These are phyloP conservation scores for Sebastolobus altivelis DNA, from an alignment of 2,797 vertebrate genomes.

Conservation along the genomic window DNA sequence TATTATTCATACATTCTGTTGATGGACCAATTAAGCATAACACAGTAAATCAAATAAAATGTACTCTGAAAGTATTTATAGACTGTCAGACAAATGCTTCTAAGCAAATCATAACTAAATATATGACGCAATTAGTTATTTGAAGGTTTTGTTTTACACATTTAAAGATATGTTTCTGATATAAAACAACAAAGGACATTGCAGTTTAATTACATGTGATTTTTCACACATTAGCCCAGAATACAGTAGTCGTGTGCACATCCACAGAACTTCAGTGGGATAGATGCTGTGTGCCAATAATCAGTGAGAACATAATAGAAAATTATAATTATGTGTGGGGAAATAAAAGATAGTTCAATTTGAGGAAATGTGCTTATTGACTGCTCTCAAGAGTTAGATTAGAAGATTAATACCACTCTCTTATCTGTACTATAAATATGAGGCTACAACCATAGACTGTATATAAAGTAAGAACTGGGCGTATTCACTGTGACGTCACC, in stretches of 20 bases:
- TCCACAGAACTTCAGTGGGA: background rate
- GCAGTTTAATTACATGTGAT: background rate
- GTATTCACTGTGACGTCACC: fast-evolving
- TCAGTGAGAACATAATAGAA: background rate
- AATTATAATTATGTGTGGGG: background rate
- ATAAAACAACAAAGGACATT: background rate
- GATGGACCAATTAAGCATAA: slow-evolving; percentile 1
- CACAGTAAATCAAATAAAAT: background rate
- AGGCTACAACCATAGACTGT: too few species aligned
- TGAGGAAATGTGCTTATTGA: background rate
- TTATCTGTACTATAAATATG: too few species aligned
- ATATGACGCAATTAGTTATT: background rate
- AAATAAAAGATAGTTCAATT: background rate
- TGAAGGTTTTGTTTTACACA: background rate
- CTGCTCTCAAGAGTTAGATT: background rate
- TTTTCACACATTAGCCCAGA: background rate
- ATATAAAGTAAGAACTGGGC: too few species aligned
- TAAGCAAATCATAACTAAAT: background rate
- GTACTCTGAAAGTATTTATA: background rate
- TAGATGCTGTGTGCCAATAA: background rate
- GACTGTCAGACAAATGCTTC: background rate
- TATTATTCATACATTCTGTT: slow-evolving; percentile 2
- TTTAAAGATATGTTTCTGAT: background rate
- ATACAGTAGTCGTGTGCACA: background rate
- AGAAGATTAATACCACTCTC: too few species aligned